Percentiles rank a stretch among this genome's conserved stretches.
These are phyloP conservation scores for Podarcis cretensis DNA, from an alignment of 2,113 vertebrate genomes.

Conservation along the genomic window DNA sequence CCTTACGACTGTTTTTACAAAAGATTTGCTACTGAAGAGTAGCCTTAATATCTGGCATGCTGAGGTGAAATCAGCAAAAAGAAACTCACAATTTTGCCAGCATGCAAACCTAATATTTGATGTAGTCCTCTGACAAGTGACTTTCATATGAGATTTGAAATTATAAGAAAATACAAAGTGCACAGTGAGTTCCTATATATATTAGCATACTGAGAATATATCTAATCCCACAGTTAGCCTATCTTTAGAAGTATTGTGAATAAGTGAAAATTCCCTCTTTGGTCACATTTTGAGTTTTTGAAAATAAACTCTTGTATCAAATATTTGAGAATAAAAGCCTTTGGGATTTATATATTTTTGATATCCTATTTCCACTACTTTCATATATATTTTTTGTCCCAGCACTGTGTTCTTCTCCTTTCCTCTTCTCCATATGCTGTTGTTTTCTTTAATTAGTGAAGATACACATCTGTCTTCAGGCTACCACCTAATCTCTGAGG, in stretches of 20 bases:
- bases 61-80: constrained; percentile 3
- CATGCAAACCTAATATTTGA: rapidly evolving
- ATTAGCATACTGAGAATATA: not conserved
- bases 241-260: not conserved
- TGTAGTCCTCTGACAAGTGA: not conserved
- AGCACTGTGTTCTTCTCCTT: constrained; percentile 44
- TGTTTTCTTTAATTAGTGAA: constrained; percentile 68
- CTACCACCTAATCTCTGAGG: constrained; percentile 65
- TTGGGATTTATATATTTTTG: not conserved
- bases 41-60: not conserved
- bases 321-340: constrained; percentile 3
- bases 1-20: constrained; percentile 15
- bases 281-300: not conserved
- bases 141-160: constrained; percentile 18
- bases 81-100: not conserved
- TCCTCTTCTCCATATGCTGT: constrained; percentile 30
- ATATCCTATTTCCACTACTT: not conserved
- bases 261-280: not conserved
- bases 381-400: constrained; percentile 45
- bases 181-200: not conserved
- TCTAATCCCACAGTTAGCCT: not conserved
- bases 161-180: constrained; percentile 26
- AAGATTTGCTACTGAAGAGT: not conserved
- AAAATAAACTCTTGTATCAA: constrained; percentile 11
- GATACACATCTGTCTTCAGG: constrained; percentile 70